Conservation (phyloP, 2,888 invertebrate species). For the Cybosia mesomella region DNA sequence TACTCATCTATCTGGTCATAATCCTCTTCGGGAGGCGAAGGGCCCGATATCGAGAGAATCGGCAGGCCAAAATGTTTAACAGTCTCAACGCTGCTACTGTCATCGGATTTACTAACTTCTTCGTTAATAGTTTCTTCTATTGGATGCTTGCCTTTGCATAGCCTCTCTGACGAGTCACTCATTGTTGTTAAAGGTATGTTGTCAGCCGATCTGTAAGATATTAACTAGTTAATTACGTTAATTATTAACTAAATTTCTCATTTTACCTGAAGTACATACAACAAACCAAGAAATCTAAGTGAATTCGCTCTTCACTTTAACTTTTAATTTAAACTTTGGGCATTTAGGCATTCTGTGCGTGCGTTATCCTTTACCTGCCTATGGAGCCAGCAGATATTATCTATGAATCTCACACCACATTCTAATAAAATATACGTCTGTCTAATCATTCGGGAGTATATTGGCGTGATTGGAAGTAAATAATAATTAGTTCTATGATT, state of each 20-base stretch:
- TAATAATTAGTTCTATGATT: neutral
- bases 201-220: slow-evolving; percentile 76
- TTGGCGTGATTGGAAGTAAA: too few relatives aligned
- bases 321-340: neutral
- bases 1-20: slow-evolving; percentile 88
- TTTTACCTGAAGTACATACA: neutral
- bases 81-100: slow-evolving; percentile 82
- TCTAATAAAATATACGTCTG: neutral
- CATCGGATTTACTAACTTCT: slow-evolving; percentile 79
- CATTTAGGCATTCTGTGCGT: neutral
- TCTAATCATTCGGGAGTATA: too few relatives aligned
- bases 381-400: too few relatives aligned
- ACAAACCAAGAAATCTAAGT: neutral
- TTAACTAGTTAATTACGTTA: neutral
- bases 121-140: slow-evolving; percentile 82
- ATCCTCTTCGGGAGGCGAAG: slow-evolving; percentile 92
- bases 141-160: slow-evolving; percentile 76
- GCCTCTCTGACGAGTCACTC: slow-evolving; percentile 84
- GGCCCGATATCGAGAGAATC: slow-evolving; percentile 93
- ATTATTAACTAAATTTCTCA: neutral
- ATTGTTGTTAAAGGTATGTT: slow-evolving; percentile 81
- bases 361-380: neutral
- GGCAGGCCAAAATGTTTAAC: slow-evolving; percentile 90
- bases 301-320: neutral
- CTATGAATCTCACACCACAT: neutral